Evolutionary conservation across 2,797 vertebrate species (phyloP).

Genomic region (Myripristis murdjan): DNA sequence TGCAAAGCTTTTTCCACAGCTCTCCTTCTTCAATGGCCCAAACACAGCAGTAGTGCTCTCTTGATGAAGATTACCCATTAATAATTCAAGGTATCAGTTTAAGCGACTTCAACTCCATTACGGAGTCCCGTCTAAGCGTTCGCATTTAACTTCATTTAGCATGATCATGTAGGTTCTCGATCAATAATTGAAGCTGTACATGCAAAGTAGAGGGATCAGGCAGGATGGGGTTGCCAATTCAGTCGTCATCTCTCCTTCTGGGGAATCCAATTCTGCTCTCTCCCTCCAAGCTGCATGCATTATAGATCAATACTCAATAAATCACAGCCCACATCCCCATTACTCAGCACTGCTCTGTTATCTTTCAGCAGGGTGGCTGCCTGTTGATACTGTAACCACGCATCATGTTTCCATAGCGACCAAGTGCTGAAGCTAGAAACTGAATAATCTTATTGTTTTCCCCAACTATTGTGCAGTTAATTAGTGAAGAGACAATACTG

Average conservation of each 20-base stretch:
- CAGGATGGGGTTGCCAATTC: constrained; percentile 42
- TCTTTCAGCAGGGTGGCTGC: constrained; percentile 29
- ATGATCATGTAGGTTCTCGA: constrained; percentile 21
- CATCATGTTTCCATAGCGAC: constrained; percentile 28
- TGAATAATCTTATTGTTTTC: constrained; percentile 3
- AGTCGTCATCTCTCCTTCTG: constrained; percentile 56
- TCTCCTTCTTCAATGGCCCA: constrained; percentile 14
- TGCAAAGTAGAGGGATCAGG: constrained; percentile 43
- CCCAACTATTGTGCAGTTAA: background rate
- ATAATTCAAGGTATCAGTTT: constrained; percentile 57
- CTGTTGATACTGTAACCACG: constrained; percentile 24
- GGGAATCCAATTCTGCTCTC: constrained; percentile 52
- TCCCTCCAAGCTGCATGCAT: constrained; percentile 55
- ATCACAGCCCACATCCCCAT: constrained; percentile 38
- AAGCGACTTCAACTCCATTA: constrained; percentile 41
- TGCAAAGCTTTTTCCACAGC: constrained; percentile 1
- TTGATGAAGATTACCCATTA: constrained; percentile 31
- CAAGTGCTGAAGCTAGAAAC: constrained; percentile 4
- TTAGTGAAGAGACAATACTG: background rate
- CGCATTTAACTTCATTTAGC: constrained; percentile 28
- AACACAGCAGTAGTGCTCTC: constrained; percentile 30
- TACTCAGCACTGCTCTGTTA: constrained; percentile 32
- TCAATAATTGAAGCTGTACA: constrained; percentile 14
- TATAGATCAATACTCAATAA: constrained; percentile 67
- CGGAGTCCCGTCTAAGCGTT: constrained; percentile 32